A percentile compares a stretch with the other conserved stretches of the same genome.
These are phyloP conservation scores for Parauchenoglanis punctatus DNA, from an alignment of 2,797 vertebrate genomes.

Conservation along the genomic window DNA sequence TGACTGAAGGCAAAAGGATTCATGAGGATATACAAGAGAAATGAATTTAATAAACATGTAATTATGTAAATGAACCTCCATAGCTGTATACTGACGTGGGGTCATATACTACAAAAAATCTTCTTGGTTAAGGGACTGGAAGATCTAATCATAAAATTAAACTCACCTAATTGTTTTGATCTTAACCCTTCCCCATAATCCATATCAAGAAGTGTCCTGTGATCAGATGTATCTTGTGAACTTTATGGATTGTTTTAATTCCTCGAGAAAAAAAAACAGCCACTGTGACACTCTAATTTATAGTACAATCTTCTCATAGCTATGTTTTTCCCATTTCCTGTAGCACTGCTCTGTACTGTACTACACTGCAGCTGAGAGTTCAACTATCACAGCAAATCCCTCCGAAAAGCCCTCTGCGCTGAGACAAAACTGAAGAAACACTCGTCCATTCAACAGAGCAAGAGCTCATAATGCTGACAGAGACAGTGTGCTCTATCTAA, in stretches of 20 bases:
- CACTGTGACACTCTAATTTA: not conserved
- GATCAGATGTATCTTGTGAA: not conserved
- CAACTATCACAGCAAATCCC: not conserved
- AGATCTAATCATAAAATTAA: not conserved
- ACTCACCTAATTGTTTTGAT: constrained; percentile 17
- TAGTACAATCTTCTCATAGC: not conserved
- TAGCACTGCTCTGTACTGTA: not conserved
- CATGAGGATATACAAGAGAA: not conserved
- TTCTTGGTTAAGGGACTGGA: too few relatives aligned
- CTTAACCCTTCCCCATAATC: not conserved
- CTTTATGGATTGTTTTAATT: not conserved
- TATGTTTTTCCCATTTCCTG: not conserved
- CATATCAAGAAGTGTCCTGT: not conserved
- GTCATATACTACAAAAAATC: not conserved
- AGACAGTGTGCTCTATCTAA: not conserved
- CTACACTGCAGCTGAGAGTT: not conserved
- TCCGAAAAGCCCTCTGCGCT: not conserved
- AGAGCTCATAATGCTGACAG: not conserved
- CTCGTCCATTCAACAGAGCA: not conserved
- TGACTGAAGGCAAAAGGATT: constrained; percentile 1
- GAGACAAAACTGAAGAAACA: not conserved
- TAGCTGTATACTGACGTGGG: not conserved
- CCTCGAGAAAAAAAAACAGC: not conserved
- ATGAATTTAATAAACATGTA: not conserved
- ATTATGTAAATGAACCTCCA: not conserved